Base-by-base conservation (phyloP, 1,140 invertebrate genomes). In the Anagrus nilaparvatae region DNA sequence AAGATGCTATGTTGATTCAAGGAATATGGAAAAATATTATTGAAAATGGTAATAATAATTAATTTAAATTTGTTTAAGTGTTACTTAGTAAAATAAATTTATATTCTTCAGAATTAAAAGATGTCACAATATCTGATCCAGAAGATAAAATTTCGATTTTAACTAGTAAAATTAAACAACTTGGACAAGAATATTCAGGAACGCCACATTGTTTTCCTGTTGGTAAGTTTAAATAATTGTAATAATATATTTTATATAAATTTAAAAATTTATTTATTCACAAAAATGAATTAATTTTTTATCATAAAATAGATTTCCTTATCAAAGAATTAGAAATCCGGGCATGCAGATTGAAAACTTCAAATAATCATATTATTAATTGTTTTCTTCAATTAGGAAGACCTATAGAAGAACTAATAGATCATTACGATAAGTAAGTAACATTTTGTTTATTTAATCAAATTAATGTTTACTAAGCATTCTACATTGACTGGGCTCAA, bases 21-120 rank as follows among this genome's bases (percentile, higher is more conserved):
- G 77, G 76, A 29, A 85, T 87, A 44, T 87, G 84, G 84, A 77
- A 74, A 27, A 81, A 85, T 55, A 84, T 87, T 24, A 75, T 86
- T 31, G 65, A 75, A 17, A 69, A 71, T 40, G 75, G 77, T 64
- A 53, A 59, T 4, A 59, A 71, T 13, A 10, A 68, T 60, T 27
- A n/a, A n/a, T 64, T 14, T 20, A 23, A 27, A 3, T 16, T 34
- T 37, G 7, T 29, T 28, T 13, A n/a, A 41, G 12, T 18, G 29
- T 17, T 0, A 44, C 4, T 8, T 34, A 13, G 32, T 42, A 14
- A 9, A 14, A 33, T 27, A 18, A 12, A 35, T 35, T 21, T 43
- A 23, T 19, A 34, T 44, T 38, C 51, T 52, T 20, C 24, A 65
- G 66, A 70, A 58, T 47, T 71, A 30, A 56, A 58, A 39, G 60